These are phyloP conservation scores for Chrysocyon brachyurus DNA, from an alignment of 2,797 vertebrate species.

Conservation along the genomic window DNA sequence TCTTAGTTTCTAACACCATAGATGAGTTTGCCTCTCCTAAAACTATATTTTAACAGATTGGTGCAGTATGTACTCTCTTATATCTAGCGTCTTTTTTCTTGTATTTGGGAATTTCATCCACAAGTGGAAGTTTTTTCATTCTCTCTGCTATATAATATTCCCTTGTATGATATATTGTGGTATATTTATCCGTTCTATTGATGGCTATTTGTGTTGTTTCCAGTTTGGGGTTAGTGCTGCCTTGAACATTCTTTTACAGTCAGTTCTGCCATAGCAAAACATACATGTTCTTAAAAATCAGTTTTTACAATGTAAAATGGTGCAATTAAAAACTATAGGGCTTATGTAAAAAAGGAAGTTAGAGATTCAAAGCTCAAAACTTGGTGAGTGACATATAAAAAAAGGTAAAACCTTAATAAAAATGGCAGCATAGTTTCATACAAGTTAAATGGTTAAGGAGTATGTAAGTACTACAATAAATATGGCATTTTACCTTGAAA, in stretches of 20 bases:
- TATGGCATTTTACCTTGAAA: not conserved
- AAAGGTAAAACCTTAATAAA: not conserved
- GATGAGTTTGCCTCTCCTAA: conserved; percentile 8
- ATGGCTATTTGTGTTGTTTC: not conserved
- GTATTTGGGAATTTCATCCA: not conserved
- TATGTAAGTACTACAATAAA: not conserved
- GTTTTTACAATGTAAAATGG: not conserved
- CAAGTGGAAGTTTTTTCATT: not conserved
- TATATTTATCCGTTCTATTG: not conserved
- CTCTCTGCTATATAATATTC: not conserved
- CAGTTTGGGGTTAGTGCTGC: not conserved
- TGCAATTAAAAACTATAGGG: not conserved
- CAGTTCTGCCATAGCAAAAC: not conserved
- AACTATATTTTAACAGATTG: not conserved
- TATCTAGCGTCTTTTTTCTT: conserved; percentile 9
- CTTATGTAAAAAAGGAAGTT: not conserved
- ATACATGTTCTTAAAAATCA: not conserved
- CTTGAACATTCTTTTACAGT: not conserved
- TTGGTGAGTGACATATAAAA: not conserved
- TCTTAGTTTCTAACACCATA: not conserved
- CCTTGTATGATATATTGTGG: not conserved
- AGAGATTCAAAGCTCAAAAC: not conserved
- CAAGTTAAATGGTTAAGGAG: not conserved
- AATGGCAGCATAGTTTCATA: not conserved
- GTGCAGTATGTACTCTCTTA: not conserved